phyloP scores from a whole-genome alignment of 2,113 vertebrate genomes.

The Tragelaphus scriptus region DNA sequence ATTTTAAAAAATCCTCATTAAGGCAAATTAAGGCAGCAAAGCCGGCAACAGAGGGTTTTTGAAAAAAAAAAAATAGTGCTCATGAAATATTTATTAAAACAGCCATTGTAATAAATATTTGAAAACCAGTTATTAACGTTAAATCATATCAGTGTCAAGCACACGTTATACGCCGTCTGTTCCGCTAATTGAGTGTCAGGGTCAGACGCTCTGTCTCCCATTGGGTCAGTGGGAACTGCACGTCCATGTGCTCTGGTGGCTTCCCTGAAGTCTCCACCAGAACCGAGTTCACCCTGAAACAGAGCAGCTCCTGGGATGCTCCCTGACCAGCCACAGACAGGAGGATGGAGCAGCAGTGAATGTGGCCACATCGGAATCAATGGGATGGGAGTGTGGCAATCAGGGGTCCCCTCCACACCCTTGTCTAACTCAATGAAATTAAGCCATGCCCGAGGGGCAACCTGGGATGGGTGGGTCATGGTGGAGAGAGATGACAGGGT shows the following conservation, averaged over 20 bases:
- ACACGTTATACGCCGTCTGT: conserved; percentile 48
- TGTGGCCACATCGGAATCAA: neutral
- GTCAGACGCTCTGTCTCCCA: neutral
- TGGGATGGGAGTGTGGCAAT: neutral
- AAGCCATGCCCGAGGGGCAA: no score
- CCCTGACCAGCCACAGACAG: neutral
- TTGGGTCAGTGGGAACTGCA: neutral
- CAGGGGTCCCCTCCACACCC: accelerated
- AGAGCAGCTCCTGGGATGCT: neutral
- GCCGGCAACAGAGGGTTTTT: conserved; percentile 67
- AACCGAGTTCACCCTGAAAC: accelerated
- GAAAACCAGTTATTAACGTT: conserved; percentile 81
- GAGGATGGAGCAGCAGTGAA: no score
- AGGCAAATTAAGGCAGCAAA: conserved; percentile 82
- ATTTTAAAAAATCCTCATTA: conserved; percentile 79
- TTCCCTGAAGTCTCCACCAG: neutral
- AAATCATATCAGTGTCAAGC: conserved; percentile 71
- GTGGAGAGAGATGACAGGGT: no score
- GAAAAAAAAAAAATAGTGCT: conserved; percentile 28
- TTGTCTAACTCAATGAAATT: no score
- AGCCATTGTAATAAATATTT: conserved; percentile 85
- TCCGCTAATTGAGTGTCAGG: conserved; percentile 77
- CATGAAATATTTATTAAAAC: conserved; percentile 86
- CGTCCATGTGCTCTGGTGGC: accelerated
- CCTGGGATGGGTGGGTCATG: no score